phyloP scores from a whole-genome alignment of 2,888 invertebrate genomes.

The Caprella mutica region DNA sequence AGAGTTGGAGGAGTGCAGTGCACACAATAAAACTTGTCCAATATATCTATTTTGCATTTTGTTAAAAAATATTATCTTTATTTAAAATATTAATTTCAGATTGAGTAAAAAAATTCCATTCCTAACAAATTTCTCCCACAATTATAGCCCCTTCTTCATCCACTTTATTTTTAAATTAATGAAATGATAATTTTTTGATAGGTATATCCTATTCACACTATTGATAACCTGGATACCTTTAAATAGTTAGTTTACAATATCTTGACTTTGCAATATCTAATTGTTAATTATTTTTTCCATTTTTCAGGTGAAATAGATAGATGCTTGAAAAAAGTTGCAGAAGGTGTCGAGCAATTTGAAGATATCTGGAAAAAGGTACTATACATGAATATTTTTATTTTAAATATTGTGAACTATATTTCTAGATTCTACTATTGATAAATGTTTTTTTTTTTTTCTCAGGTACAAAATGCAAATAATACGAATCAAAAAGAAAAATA shows the following conservation, averaged over 20 bases:
- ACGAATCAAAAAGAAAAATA: slow-evolving; percentile 99
- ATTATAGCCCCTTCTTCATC: neutral
- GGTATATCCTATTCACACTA: neutral
- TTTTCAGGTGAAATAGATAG: slow-evolving; percentile 90
- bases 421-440: too few species aligned
- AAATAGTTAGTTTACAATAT: too few species aligned
- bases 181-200: neutral
- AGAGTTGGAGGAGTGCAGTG: too few species aligned
- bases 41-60: too few species aligned
- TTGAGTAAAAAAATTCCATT: too few species aligned
- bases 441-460: neutral
- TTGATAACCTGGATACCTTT: too few species aligned
- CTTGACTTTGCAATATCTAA: too few species aligned
- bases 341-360: slow-evolving; percentile 97
- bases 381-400: neutral
- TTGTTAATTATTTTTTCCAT: neutral
- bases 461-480: slow-evolving; percentile 85
- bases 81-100: too few species aligned
- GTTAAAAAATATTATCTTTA: too few species aligned
- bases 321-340: slow-evolving; percentile 97
- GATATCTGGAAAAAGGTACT: slow-evolving; percentile 95
- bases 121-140: too few species aligned
- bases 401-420: neutral
- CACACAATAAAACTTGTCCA: too few species aligned
- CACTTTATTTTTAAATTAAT: neutral